Percentiles rank a stretch among this genome's conserved stretches.
Evolutionary conservation across 1,140 invertebrate genomes (phyloP).

Genomic region (Drosophila serrata): DNA sequence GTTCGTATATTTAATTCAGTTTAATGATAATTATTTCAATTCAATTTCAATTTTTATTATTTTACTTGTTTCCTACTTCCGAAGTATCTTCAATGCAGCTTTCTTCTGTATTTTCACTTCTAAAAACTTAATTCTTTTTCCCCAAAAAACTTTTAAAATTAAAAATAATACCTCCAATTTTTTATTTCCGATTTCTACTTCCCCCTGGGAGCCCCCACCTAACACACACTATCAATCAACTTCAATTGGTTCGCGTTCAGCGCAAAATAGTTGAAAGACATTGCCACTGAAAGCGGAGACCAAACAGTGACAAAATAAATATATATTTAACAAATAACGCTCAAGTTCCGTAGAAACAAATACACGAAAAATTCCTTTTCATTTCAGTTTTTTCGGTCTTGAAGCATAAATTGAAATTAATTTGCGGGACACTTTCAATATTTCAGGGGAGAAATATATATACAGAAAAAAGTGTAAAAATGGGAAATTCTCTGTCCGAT

Average conservation of each 20-base stretch:
- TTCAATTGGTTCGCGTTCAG: slow-evolving; percentile 76
- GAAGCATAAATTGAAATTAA: slow-evolving; percentile 76
- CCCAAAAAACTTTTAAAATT: slow-evolving; percentile 1
- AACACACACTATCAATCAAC: slow-evolving; percentile 69
- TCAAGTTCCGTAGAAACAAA: slow-evolving; percentile 61
- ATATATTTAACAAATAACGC: slow-evolving; percentile 32
- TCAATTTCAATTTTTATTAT: too few species aligned
- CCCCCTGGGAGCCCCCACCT: slow-evolving; percentile 9
- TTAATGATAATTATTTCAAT: too few species aligned
- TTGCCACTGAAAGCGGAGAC: slow-evolving; percentile 31
- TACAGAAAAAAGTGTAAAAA: slow-evolving; percentile 41
- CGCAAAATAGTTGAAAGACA: slow-evolving; percentile 71
- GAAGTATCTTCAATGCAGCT: neutral
- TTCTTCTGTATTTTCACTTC: neutral
- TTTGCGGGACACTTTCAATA: slow-evolving; percentile 80
- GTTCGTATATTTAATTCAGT: neutral
- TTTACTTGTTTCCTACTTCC: neutral
- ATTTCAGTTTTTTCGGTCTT: slow-evolving; percentile 17
- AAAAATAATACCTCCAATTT: slow-evolving; percentile 26
- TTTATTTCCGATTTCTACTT: slow-evolving; percentile 17
- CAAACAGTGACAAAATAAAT: slow-evolving; percentile 45
- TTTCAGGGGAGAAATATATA: slow-evolving; percentile 34
- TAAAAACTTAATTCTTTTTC: neutral
- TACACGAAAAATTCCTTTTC: slow-evolving; percentile 64
- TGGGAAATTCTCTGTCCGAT: slow-evolving; percentile 42